These are phyloP conservation scores for Acrobasis suavella DNA, from an alignment of 2,888 invertebrate genomes.

Conservation along the genomic window DNA sequence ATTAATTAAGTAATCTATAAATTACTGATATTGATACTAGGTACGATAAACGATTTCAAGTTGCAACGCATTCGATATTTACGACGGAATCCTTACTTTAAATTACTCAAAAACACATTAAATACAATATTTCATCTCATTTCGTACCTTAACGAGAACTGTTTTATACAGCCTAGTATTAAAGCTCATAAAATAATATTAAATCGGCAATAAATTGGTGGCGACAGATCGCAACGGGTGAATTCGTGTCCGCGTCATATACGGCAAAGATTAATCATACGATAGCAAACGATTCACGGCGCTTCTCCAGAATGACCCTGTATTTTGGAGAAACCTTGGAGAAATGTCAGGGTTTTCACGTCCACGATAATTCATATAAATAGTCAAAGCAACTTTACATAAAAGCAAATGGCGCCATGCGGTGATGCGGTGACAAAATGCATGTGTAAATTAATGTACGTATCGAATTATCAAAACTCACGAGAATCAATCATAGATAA, in stretches of 20 bases:
- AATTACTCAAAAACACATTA: too few species aligned
- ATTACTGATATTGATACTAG: too few species aligned
- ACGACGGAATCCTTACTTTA: too few species aligned
- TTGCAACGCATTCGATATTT: too few species aligned
- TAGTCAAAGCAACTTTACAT: not conserved
- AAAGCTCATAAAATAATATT: conserved; percentile 28
- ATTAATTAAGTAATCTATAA: too few species aligned
- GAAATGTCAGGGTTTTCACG: conserved; percentile 5
- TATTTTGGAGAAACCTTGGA: not conserved
- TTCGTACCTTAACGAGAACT: not conserved
- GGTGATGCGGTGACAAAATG: not conserved
- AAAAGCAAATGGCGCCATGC: conserved; percentile 5
- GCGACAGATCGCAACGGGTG: conserved; percentile 56
- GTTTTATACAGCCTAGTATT: not conserved
- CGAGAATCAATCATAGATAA: too few species aligned
- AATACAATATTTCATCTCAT: not conserved
- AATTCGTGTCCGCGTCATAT: conserved; percentile 56
- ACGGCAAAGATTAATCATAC: conserved; percentile 64
- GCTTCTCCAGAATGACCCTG: not conserved
- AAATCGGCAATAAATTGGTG: conserved; percentile 53
- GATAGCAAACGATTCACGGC: conserved; percentile 44
- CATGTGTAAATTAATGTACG: not conserved
- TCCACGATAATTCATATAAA: conserved; percentile 4
- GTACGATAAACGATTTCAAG: too few species aligned
- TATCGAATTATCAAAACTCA: not conserved